Evolutionary conservation across 2,888 invertebrate genomes (phyloP).

Genomic region (Troides helena): DNA sequence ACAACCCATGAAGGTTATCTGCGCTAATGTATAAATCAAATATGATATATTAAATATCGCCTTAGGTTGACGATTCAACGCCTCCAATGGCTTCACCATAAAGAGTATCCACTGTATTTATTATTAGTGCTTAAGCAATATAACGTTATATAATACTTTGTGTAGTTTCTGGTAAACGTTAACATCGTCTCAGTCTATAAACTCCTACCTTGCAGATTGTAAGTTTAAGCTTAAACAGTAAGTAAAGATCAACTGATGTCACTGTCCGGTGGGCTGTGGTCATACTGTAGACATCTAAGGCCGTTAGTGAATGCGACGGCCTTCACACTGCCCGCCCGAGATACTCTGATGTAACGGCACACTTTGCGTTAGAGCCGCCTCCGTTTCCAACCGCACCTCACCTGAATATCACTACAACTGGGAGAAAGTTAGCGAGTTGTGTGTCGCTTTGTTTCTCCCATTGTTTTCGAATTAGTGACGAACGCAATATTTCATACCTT

Average conservation of each 20-base stretch:
- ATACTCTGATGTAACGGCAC: conserved; percentile 55
- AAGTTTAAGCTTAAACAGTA: no score
- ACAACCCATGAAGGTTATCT: conserved; percentile 4
- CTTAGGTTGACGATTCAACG: not conserved
- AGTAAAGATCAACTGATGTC: conserved; percentile 5
- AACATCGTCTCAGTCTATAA: no score
- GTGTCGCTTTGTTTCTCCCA: not conserved
- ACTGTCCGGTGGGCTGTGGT: conserved; percentile 26
- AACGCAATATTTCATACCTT: no score
- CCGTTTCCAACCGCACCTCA: conserved; percentile 40
- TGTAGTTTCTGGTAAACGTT: no score
- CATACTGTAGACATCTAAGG: conserved; percentile 41
- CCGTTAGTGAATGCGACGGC: conserved; percentile 60
- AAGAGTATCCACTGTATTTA: not conserved
- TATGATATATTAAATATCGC: conserved; percentile 1
- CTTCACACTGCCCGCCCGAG: conserved; percentile 62
- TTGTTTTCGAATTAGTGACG: conserved; percentile 5
- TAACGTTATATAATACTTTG: no score
- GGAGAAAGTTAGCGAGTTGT: conserved; percentile 22
- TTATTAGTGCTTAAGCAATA: no score
- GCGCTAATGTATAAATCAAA: conserved; percentile 2
- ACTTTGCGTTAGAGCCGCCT: conserved; percentile 35
- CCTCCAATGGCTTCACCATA: not conserved
- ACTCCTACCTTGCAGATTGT: no score
- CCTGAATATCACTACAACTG: conserved; percentile 35